phyloP scores from a whole-genome alignment of 1,140 invertebrate species.

The Carposina sasakii region DNA sequence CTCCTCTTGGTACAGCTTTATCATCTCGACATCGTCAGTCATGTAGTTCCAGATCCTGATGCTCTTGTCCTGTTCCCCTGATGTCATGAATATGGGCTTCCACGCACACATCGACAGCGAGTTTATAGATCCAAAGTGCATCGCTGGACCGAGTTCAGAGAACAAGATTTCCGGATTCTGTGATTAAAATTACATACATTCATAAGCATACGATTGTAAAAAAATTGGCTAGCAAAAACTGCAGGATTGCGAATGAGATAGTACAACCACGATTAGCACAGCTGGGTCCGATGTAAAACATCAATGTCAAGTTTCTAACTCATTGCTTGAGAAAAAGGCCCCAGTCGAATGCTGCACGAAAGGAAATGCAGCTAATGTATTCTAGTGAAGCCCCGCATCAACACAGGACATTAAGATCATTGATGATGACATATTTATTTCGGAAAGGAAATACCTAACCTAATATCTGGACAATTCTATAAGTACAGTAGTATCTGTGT shows the following conservation, averaged over 20 bases:
- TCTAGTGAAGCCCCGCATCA: too few species aligned
- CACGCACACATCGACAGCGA: conserved; percentile 87
- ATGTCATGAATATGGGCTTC: conserved; percentile 92
- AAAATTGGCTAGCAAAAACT: too few species aligned
- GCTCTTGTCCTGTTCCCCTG: conserved; percentile 84
- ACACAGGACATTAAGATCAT: too few species aligned
- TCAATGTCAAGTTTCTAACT: background rate
- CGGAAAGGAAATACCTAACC: too few species aligned
- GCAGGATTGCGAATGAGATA: too few species aligned
- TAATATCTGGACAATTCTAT: too few species aligned
- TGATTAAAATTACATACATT: conserved; percentile 5
- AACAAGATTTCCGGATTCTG: conserved; percentile 68
- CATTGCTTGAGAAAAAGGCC: too few species aligned
- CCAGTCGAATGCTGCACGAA: too few species aligned
- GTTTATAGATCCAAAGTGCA: conserved; percentile 87
- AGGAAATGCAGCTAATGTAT: too few species aligned
- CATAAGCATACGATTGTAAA: background rate
- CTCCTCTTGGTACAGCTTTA: conserved; percentile 87
- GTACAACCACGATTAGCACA: too few species aligned
- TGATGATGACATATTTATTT: too few species aligned
- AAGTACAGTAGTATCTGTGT: too few species aligned
- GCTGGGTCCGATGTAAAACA: background rate
- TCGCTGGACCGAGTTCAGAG: conserved; percentile 77
- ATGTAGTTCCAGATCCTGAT: conserved; percentile 94
- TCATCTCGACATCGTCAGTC: conserved; percentile 82